phyloP scores from a whole-genome alignment of 2,888 invertebrate species.

The Rutpela maculata region DNA sequence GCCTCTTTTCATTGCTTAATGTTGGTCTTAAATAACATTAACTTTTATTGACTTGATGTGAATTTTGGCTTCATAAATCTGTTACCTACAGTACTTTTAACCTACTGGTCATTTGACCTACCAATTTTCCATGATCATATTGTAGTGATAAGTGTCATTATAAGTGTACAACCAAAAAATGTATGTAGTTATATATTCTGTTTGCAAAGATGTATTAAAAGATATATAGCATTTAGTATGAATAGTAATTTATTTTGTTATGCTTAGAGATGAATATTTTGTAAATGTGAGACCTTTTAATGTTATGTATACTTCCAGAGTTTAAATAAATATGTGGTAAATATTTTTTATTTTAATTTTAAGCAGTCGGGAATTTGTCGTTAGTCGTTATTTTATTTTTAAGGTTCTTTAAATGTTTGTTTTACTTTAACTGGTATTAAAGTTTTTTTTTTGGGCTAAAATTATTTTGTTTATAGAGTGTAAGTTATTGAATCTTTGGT shows the following conservation, averaged over 20 bases:
- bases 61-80: slow-evolving; percentile 3
- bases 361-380: not conserved
- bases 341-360: not conserved
- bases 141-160: slow-evolving; percentile 1
- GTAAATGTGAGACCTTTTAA: slow-evolving; percentile 17
- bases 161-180: not conserved
- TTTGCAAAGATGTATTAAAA: not conserved
- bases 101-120: not conserved
- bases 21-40: no score
- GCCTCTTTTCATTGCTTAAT: no score
- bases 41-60: not conserved
- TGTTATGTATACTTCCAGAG: slow-evolving; percentile 17
- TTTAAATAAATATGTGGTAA: slow-evolving; percentile 19
- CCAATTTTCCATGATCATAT: not conserved
- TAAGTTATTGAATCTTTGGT: no score
- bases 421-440: not conserved
- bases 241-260: slow-evolving; percentile 1
- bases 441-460: not conserved
- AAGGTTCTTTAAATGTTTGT: not conserved
- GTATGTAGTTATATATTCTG: not conserved
- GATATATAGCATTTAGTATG: not conserved
- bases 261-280: not conserved
- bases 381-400: not conserved
- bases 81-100: not conserved
- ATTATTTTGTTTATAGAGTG: not conserved